Base-by-base conservation (phyloP, 2,888 invertebrate genomes). In the Pyralis farinalis region DNA sequence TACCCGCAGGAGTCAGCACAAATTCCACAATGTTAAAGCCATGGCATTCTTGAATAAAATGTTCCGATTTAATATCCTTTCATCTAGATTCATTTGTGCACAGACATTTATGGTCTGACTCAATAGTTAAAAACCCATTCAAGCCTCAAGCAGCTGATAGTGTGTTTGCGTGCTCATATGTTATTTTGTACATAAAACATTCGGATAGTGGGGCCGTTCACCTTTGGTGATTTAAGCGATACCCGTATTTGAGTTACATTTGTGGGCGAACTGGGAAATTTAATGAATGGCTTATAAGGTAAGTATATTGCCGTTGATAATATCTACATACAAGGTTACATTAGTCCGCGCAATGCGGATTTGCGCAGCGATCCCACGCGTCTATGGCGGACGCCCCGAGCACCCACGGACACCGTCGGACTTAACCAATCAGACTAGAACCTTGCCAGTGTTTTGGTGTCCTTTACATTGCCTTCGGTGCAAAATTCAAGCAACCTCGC, bases 341-440 rank as follows among this genome's bases (percentile, higher is more conserved):
- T 58, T 63, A 64, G 53, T 59, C 55, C 59, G 61, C 58, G 73
- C 77, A 79, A 81, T 81, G 83, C 82, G 82, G 83, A 82, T 75
- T 82, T 79, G 68, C 66, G 57, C 66, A 65, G 51, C 50, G 54
- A 62, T 50, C 67, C 78, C 71, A 72, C 72, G 58, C 60, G 47
- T 32, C 46, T 51, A 68, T 64, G 27, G 8, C 11, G 45, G 65
- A 68, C 53, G 61, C 53, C 66, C 56, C 65, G 53, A 58, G 71
- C 77, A 51, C 57, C 60, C 59, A 64, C 62, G 59, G 55, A 51
- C 56, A 55, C 47, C 51, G 53, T 43, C 51, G 48, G 44, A 47
- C 10, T 12, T 47, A 41, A 47, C 50, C 53, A 55, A 44, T 37
- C 29, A 37, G 43, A 40, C 43, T 49, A 53, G 54, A 55, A 44